Evolutionary conservation across 2,797 vertebrate genomes (phyloP).

Genomic region (Cetoscarus ocellatus): DNA sequence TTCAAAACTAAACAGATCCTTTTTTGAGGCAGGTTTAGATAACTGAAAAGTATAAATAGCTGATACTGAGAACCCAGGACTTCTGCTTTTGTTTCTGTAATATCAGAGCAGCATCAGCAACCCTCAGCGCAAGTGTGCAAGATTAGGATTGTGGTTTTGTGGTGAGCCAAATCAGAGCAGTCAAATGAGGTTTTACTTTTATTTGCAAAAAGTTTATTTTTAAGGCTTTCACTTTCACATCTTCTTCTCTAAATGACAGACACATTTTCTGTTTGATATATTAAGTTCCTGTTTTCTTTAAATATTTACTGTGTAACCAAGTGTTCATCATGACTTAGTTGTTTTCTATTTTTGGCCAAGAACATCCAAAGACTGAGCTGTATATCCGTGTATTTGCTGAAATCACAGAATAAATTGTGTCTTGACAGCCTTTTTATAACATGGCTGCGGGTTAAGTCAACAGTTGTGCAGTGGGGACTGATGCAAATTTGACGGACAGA

Average conservation of each 20-base stretch:
- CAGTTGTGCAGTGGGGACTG: conserved; percentile 32
- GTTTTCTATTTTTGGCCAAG: conserved; percentile 1
- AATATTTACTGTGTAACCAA: conserved; percentile 25
- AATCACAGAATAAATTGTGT: conserved; percentile 4
- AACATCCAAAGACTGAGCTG: conserved; percentile 3
- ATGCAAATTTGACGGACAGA: conserved; percentile 29
- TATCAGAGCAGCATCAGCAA: too few relatives aligned
- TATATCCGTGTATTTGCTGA: neutral
- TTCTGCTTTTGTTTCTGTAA: too few relatives aligned
- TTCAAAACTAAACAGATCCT: too few relatives aligned
- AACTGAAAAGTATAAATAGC: too few relatives aligned
- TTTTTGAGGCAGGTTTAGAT: too few relatives aligned
- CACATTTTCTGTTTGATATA: conserved; percentile 52
- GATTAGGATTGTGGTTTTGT: neutral
- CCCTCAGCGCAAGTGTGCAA: too few relatives aligned
- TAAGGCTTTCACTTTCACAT: conserved; percentile 18
- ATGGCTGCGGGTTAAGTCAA: conserved; percentile 9
- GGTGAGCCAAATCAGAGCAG: neutral
- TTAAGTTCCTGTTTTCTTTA: conserved; percentile 43
- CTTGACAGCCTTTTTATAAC: neutral
- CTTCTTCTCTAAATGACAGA: conserved; percentile 31
- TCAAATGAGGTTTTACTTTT: neutral
- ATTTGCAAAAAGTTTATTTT: conserved; percentile 7
- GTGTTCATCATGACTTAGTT: neutral
- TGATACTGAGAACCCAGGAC: too few relatives aligned